Evolutionary conservation across 2,113 vertebrate genomes (phyloP), one percentile per base, ranked within the genome.

Genomic region (Myotis yumanensis): DNA sequence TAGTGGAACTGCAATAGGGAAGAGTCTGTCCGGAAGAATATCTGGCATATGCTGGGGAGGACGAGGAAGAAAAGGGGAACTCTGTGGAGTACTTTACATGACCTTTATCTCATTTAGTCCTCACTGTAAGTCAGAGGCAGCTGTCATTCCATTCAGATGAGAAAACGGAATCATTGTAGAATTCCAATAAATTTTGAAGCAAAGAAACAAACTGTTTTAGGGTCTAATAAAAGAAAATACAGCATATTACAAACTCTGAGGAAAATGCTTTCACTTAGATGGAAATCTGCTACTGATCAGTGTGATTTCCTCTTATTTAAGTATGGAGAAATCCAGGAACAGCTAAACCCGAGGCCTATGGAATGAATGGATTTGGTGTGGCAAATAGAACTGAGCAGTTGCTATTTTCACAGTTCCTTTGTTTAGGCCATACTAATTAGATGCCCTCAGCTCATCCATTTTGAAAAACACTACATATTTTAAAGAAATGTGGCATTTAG

Each of bases 401-500:
- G 40, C 32, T 81, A 1, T 73, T 75, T 80, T 59, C 28, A 40
- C n/a, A 30, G 86, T 86, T 81, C 83, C 59, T 40, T 11, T 72
- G 20, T 83, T 57, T 69, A 69, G 30, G 46, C 77, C 35, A 64
- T 64, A 35, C 62, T 83, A 72, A 82, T 64, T 96, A 90, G 83
- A 52, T 94, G 59, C 17, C 59, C 48, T 83, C 88, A 83, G 62
- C 83, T 43, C 43, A 66, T 77, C 35, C 10, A n/a, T 80, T 83
- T 86, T 62, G 91, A 66, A 88, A 95, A 77, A 86, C 25, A 37
- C 18, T 40, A 71, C 52, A 46, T 54, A 46, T 94, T 88, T 94
- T 72, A 96, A 83, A 90, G 88, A 91, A 77, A 52, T 91, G 46
- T 40, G 43, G 32, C 83, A 64, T 94, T 96, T 91, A 91, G 95